Evolutionary conservation across 2,113 vertebrate genomes (phyloP), one percentile per base, ranked within the genome.

Genomic region (Rhinopomastus cyanomelas): DNA sequence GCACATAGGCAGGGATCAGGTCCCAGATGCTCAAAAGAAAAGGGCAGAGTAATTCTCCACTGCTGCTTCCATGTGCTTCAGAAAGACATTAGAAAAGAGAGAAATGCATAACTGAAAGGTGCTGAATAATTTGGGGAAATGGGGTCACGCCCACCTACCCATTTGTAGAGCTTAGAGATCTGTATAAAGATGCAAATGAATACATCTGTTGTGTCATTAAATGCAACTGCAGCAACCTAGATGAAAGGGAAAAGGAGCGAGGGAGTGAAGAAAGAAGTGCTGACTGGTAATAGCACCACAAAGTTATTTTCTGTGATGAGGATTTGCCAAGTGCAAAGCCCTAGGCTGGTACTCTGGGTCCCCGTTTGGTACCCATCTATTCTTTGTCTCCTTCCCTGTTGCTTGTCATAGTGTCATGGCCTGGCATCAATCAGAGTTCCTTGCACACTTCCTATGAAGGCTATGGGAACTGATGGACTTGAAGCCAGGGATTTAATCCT

Each of bases 151-250:
- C 91, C 92, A 94, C 92, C 92, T 85, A 87, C 89, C 92, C 94
- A 92, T 93, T 94, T 95, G 95, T 95, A 93, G 81, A 95, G 67
- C 79, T 94, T 94, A 93, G 88, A 94, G 89, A 93, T 92, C 88
- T 89, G 92, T 89, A 96, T 96, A 93, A 96, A 93, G 76, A 95
- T 93, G 92, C 89, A 94, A 95, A 96, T 95, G 82, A 95, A 95
- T 95, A 95, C 95, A 95, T 95, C 95, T 96, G 95, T 95, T 91
- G 91, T 95, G 95, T 89, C 94, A 92, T 96, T 94, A 95, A 94
- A 95, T 88, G 94, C 92, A 94, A 94, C 73, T 78, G 80, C 85
- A 95, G 91, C 87, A 93, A 95, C 94, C 87, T 93, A 94, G 95
- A 93, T 95, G 92, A 95, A 95, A 96, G 87, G 65, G 42, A 92